Evolutionary conservation across 2,888 invertebrate genomes (phyloP), one percentile per base, ranked within the genome.

Genomic region (Pyrrhia umbra): DNA sequence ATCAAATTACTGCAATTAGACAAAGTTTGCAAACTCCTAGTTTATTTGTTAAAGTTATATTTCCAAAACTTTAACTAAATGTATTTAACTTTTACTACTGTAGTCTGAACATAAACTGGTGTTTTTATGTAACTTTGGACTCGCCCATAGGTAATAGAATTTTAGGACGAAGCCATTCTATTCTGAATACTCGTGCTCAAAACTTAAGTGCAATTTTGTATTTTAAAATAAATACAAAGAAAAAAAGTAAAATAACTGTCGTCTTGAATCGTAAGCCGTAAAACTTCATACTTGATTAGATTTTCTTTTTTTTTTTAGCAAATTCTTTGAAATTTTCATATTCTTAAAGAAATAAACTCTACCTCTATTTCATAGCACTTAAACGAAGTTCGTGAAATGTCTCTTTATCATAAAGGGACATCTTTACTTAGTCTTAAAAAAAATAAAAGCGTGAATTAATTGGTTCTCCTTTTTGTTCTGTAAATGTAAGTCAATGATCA

Each of bases 91-190:
- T 34, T 59, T 49, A 75, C 64, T 56, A 45, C 23, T 49, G 23
- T 34, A 40, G 61, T 75, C 56, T 34, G 61, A 13, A 27, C 37
- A 43, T 68, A 51, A 71, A 72, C 20, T 59, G 34, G 25, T 37
- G 55, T 47, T 59, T 75, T 75, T 75, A 65, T 68, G 56, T 50
- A 27, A 58, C 46, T 59, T 56, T 43, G 42, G 43, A 67, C 58
- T 47, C 52, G 52, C n/a, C n/a, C n/a, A n/a, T n/a, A n/a, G n/a
- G n/a, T n/a, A n/a, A n/a, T n/a, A n/a, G n/a, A n/a, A n/a, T n/a
- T n/a, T n/a, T n/a, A n/a, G n/a, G n/a, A n/a, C 20, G 20, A 70
- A 61, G 42, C 23, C 52, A 56, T 64, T 67, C 27, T 30, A 25
- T 60, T 37, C 47, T 13, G 27, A 50, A 27, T 62, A 64, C 64